Evolutionary conservation across 2,888 invertebrate genomes (phyloP), one percentile per base, ranked within the genome.

Genomic region (Patella caerulea): DNA sequence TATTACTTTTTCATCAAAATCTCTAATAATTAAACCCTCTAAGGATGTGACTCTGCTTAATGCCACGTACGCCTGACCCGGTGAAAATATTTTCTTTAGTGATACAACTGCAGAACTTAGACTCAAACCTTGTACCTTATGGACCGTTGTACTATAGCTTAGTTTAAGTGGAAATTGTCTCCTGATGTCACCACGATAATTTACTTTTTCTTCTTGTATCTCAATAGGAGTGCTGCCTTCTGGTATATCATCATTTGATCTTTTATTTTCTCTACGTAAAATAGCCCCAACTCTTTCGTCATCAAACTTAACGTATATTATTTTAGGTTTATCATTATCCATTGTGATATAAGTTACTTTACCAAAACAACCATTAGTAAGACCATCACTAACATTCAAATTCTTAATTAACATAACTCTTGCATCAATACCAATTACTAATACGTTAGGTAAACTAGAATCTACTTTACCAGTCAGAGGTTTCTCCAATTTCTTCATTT

Each of bases 21-120:
- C 69, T 65, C 70, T 34, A 29, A 78, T 72, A 45, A 45, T 17
- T 12, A 80, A 70, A n/a, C 80, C 80, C 15, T 74, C 24, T 54
- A 72, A 45, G 54, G 80, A 76, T 14, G 74, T 80, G 7, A 78
- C 80, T 29, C 80, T 53, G 29, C 80, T 76, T 4, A 80, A 59
- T 15, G 81, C 81, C 34, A 81, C 81, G 75, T 81, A 80, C 12
- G 80, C 78, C 24, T 78, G 78, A 3, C 80, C 80, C 29, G 55
- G 65, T 45, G 76, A 56, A 76, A 80, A 80, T 34, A 73, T 72
- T 72, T 70, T 76, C 14, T 76, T 70, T 24, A 80, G 69, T 11
- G 69, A 72, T 29, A 81, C 77, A 70, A 79, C 78, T 29, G 74
- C 74, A 53, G 70, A 53, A 14, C 72, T 29, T 2, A 75, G 71